Evolutionary conservation across 2,113 vertebrate genomes (phyloP).

Genomic region (Elachura formosa): DNA sequence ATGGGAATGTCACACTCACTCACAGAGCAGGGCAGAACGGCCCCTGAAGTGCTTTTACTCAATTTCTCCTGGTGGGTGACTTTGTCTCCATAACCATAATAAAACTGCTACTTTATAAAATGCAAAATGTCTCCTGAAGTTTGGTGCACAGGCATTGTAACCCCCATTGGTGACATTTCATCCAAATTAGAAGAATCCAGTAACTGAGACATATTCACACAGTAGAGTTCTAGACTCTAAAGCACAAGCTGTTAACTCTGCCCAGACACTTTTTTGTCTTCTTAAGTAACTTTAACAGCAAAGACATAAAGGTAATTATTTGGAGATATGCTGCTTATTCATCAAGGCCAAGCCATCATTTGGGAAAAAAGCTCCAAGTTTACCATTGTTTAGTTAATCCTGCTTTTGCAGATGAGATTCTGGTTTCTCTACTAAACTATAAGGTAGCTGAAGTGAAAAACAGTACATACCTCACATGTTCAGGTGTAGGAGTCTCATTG

Average conservation of each 20-base stretch:
- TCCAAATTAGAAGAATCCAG: background rate
- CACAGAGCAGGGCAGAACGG: background rate
- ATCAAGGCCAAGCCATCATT: background rate
- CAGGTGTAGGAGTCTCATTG: background rate
- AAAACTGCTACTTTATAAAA: background rate
- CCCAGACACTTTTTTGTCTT: too few relatives aligned
- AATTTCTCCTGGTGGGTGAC: background rate
- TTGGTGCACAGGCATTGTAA: background rate
- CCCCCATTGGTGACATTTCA: background rate
- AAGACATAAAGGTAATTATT: background rate
- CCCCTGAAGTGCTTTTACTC: constrained; percentile 13
- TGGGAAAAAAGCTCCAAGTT: background rate
- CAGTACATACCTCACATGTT: background rate
- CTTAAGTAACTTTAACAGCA: background rate
- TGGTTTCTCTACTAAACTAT: background rate
- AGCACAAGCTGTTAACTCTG: background rate
- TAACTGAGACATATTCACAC: background rate
- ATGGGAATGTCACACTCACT: background rate
- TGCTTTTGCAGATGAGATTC: background rate
- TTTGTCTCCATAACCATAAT: background rate
- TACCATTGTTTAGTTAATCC: background rate
- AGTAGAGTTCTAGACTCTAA: background rate
- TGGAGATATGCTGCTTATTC: background rate
- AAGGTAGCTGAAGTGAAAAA: background rate
- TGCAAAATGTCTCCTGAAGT: background rate